phyloP scores from a whole-genome alignment of 92 coral and sea anemone genomes.

The Galaxea fascicularis region DNA sequence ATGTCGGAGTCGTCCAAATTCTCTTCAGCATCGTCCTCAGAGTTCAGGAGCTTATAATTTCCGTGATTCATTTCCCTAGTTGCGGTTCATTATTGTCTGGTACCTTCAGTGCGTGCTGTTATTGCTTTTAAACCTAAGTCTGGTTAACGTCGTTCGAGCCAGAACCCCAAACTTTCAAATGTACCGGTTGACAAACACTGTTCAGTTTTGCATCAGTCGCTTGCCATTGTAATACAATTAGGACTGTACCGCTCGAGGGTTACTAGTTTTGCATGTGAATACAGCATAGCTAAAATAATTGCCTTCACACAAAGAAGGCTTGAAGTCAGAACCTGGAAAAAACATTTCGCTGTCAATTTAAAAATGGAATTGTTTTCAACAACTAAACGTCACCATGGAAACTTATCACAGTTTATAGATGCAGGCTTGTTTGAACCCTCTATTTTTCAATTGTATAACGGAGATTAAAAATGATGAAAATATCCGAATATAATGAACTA shows the following conservation, averaged over 20 bases:
- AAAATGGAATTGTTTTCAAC: neutral
- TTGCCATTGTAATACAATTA: no score
- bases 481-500: no score
- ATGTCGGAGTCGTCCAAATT: neutral
- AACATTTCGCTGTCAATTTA: neutral
- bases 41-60: neutral
- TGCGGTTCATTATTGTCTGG: neutral
- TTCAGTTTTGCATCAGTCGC: no score
- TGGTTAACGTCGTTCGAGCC: no score
- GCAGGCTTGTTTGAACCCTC: neutral
- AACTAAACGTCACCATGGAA: conserved; percentile 7
- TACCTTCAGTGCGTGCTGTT: neutral
- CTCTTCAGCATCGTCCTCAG: neutral
- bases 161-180: no score
- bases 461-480: no score
- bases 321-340: neutral
- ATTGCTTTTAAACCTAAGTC: neutral
- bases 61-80: neutral
- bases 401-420: neutral
- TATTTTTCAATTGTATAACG: no score
- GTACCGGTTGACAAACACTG: no score
- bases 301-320: neutral
- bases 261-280: no score
- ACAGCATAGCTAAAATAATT: no score
- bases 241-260: no score